Evolutionary conservation across 2,888 invertebrate genomes (phyloP), one percentile per base, ranked within the genome.

Genomic region (Tetragonula carbonaria): DNA sequence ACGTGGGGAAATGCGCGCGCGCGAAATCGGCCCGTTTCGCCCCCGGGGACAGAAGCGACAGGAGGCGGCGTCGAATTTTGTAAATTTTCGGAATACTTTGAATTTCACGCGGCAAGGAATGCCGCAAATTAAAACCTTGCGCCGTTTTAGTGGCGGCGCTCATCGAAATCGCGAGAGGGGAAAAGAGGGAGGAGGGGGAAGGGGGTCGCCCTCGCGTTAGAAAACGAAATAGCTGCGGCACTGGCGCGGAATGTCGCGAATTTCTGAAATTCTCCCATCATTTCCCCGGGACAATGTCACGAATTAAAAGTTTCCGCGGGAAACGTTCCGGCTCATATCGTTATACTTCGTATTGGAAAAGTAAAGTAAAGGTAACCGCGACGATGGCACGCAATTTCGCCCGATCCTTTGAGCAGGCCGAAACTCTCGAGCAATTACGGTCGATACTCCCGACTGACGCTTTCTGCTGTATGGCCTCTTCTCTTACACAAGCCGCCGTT

Each of bases 211-310:
- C 33, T 16, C 13, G 72, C 55, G 59, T 55, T 59, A 74, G 57
- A 57, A 74, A 74, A 65, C 70, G 57, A 57, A 66, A 66, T 45
- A 66, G 70, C 74, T 21, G 28, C 45, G 21, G 23, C 11, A 13
- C 23, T 76, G 28, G 23, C 57, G 28, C n/a, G 74, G 63, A 62
- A 74, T 66, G 50, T 70, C 63, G 57, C 51, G 70, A 82, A 80
- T 82, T 71, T 80, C 74, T 21, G 51, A 71, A 80, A 80, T 74
- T 74, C 74, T 18, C 63, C 57, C 74, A 51, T 59, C 59, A 74
- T 71, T 51, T 53, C 50, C 45, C 45, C 74, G 23, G 45, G 5
- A 21, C 53, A 59, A 53, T 57, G 73, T 53, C 57, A 13, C 70
- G 59, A 70, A 70, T 74, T 66, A 74, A 80, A 74, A 80, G 51